Conservation (phyloP, 1,140 invertebrate genomes). For the Muscidifurax raptorellus region DNA sequence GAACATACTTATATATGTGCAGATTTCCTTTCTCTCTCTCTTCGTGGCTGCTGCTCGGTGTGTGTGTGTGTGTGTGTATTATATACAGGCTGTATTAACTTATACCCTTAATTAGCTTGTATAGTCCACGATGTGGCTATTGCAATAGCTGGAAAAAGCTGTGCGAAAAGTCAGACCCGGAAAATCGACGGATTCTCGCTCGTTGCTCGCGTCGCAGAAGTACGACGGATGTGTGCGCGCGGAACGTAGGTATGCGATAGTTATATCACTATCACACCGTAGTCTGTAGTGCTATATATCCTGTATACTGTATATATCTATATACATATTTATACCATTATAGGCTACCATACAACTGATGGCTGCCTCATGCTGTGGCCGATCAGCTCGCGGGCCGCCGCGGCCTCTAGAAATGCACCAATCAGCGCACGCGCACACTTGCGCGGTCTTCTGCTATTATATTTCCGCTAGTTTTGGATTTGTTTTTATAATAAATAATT, state of each 20-base stretch:
- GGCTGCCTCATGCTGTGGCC: no score
- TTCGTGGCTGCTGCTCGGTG: background rate
- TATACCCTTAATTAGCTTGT: no score
- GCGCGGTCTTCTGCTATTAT: constrained; percentile 6
- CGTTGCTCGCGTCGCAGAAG: background rate
- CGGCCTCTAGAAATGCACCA: background rate
- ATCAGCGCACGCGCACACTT: background rate
- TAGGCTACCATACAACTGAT: no score
- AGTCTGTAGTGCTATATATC: no score
- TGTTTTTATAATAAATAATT: background rate
- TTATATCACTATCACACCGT: no score
- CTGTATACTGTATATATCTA: background rate
- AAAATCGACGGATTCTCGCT: constrained; percentile 3
- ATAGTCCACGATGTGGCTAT: background rate
- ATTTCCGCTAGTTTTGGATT: background rate
- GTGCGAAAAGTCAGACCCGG: background rate
- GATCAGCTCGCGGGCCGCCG: no score
- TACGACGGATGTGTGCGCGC: background rate
- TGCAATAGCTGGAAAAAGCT: no score
- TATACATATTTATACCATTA: background rate
- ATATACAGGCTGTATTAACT: background rate
- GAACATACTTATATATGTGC: constrained; percentile 65
- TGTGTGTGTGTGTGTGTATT: background rate
- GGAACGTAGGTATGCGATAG: background rate
- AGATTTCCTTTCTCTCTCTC: background rate